phyloP scores from a whole-genome alignment of 2,888 invertebrate species.

The Eremobia ochroleuca region DNA sequence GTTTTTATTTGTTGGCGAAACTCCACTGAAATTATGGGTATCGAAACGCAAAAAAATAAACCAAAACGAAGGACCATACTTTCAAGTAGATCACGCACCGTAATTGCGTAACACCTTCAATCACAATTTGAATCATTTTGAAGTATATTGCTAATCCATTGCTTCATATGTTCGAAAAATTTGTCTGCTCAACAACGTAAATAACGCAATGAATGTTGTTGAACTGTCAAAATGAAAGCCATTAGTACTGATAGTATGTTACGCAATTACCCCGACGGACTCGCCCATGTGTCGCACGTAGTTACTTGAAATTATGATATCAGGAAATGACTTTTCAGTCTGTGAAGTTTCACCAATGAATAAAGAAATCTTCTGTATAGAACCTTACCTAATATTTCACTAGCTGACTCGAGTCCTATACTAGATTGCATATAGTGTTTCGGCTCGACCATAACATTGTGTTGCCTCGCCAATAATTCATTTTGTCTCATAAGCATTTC shows the following conservation, averaged over 20 bases:
- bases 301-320: neutral
- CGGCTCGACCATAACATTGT: conserved; percentile 81
- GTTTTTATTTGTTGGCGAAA: conserved; percentile 22
- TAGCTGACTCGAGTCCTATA: conserved; percentile 87
- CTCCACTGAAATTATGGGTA: neutral
- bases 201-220: neutral
- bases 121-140: too few relatives aligned
- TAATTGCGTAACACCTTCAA: neutral
- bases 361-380: conserved; percentile 12
- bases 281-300: too few relatives aligned
- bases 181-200: neutral
- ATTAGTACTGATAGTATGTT: neutral
- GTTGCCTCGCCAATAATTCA: conserved; percentile 84
- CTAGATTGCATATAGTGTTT: conserved; percentile 87
- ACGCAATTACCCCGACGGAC: neutral
- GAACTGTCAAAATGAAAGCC: neutral
- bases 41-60: neutral
- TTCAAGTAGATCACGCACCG: neutral
- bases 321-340: neutral
- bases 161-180: neutral
- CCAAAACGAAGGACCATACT: neutral
- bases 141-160: neutral
- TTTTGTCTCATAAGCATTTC: conserved; percentile 86
- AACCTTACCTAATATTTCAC: conserved; percentile 88
- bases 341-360: conserved; percentile 34